These are phyloP conservation scores for Lasiommata megera DNA, from an alignment of 2,888 invertebrate genomes.

Conservation along the genomic window DNA sequence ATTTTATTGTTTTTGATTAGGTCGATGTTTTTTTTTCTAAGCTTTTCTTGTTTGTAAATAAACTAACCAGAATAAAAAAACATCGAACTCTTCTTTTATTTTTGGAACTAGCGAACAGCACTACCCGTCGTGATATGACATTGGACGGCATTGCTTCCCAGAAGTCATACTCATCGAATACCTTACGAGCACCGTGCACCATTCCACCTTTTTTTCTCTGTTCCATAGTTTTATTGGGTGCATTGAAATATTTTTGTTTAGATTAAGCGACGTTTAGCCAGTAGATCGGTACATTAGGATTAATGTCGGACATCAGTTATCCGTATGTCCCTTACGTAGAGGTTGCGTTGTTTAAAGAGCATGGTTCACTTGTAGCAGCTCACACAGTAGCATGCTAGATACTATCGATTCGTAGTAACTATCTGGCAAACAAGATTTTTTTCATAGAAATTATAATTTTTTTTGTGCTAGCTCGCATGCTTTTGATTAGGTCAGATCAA, in stretches of 20 bases:
- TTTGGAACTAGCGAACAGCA: slow-evolving; percentile 40
- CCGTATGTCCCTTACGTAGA: slow-evolving; percentile 40
- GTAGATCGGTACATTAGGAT: slow-evolving; percentile 76
- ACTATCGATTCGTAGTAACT: neutral
- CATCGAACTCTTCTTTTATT: slow-evolving; percentile 43
- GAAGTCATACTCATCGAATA: slow-evolving; percentile 75
- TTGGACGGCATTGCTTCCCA: slow-evolving; percentile 71
- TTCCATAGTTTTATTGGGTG: slow-evolving; percentile 72
- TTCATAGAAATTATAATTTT: too few species aligned
- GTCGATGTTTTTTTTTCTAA: too few species aligned
- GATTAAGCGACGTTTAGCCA: slow-evolving; percentile 75
- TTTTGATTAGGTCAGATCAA: too few species aligned
- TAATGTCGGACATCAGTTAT: slow-evolving; percentile 76
- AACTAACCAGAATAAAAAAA: slow-evolving; percentile 26
- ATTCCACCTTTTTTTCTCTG: slow-evolving; percentile 64
- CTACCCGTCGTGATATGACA: slow-evolving; percentile 76
- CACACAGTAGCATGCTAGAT: neutral
- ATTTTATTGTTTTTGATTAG: too few species aligned
- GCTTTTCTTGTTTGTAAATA: neutral
- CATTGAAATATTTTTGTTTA: slow-evolving; percentile 79
- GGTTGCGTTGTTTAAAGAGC: slow-evolving; percentile 30
- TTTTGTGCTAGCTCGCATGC: too few species aligned
- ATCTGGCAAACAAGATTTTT: too few species aligned
- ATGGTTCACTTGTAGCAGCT: neutral
- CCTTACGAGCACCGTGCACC: slow-evolving; percentile 67